These are phyloP conservation scores for Yponomeuta evonymella DNA, from an alignment of 2,888 invertebrate genomes.

Conservation along the genomic window DNA sequence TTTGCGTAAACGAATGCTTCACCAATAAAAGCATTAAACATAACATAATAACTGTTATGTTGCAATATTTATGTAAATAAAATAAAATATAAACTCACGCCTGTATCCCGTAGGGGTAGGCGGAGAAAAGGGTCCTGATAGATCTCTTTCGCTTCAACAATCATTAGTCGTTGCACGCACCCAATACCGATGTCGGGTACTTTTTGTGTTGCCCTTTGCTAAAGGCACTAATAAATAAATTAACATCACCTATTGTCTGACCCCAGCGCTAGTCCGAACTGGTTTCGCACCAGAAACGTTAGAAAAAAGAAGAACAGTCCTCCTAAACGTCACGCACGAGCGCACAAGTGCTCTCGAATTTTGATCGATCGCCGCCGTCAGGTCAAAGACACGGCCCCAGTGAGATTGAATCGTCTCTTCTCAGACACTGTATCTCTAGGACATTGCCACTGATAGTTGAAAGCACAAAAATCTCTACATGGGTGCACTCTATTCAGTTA, in stretches of 20 bases:
- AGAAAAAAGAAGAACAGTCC: conserved; percentile 31
- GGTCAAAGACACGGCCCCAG: conserved; percentile 36
- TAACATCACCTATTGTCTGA: neutral
- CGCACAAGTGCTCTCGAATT: conserved; percentile 28
- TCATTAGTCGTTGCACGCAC: too few relatives aligned
- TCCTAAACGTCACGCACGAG: conserved; percentile 40
- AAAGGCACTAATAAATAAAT: neutral
- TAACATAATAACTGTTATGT: too few relatives aligned
- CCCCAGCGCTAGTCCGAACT: neutral
- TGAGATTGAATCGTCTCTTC: neutral
- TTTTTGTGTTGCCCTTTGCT: too few relatives aligned
- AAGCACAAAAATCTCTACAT: neutral
- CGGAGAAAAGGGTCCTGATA: too few relatives aligned
- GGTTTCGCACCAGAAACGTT: conserved; percentile 17
- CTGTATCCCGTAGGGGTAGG: too few relatives aligned
- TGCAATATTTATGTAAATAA: too few relatives aligned
- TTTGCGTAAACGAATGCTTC: too few relatives aligned
- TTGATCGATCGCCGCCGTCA: conserved; percentile 24
- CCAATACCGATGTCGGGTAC: too few relatives aligned
- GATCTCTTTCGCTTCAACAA: too few relatives aligned
- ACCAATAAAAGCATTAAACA: too few relatives aligned
- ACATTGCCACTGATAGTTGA: neutral
- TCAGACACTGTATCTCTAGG: neutral
- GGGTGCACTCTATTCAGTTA: too few relatives aligned
- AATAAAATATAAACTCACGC: too few relatives aligned